phyloP scores from a whole-genome alignment of 2,797 vertebrate species.

The Sylvia borin region DNA sequence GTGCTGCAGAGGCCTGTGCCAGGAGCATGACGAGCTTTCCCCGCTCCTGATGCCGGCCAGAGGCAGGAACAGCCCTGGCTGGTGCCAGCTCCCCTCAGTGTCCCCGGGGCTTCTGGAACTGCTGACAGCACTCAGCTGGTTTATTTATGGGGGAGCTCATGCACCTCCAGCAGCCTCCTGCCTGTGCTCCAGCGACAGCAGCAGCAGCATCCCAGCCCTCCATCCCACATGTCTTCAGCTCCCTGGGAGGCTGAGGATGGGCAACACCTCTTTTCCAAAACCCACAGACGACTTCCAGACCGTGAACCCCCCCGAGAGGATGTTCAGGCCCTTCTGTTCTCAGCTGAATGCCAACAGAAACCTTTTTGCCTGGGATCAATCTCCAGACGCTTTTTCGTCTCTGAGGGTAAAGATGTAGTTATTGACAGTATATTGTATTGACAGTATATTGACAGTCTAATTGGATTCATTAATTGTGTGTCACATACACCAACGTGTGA shows the following conservation, averaged over 20 bases:
- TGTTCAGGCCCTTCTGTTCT: not conserved
- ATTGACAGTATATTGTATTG: not conserved
- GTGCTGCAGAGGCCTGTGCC: not conserved
- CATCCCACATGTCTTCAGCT: not conserved
- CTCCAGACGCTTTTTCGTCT: not conserved
- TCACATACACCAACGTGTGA: not conserved
- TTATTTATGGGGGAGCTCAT: not conserved
- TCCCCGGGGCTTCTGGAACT: not conserved
- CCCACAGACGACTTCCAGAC: not conserved
- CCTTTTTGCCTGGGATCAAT: not conserved
- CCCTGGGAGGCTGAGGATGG: not conserved
- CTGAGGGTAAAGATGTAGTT: not conserved
- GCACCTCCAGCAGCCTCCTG: not conserved
- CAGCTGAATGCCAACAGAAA: not conserved
- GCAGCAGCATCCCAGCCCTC: not conserved
- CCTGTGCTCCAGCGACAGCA: fast-evolving
- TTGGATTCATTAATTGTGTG: not conserved
- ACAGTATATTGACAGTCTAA: not conserved
- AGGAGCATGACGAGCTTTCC: not conserved
- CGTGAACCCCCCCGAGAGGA: not conserved
- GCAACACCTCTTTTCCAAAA: not conserved
- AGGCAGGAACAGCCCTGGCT: not conserved
- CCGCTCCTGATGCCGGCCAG: fast-evolving
- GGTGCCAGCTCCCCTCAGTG: not conserved
- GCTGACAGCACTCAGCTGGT: not conserved